These are phyloP conservation scores for Phodopus roborovskii DNA, from an alignment of 2,113 vertebrate species.

Conservation along the genomic window DNA sequence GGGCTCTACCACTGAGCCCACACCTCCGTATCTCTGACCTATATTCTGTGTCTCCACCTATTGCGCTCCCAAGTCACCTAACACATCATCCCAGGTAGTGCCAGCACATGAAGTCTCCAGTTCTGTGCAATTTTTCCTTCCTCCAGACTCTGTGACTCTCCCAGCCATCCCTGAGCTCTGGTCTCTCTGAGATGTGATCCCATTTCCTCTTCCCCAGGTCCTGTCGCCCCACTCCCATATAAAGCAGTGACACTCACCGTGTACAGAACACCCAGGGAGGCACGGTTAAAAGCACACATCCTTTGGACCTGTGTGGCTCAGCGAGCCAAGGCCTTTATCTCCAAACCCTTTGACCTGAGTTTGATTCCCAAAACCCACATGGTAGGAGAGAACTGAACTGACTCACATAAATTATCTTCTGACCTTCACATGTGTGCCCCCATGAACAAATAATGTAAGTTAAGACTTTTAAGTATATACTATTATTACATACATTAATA, in stretches of 20 bases:
- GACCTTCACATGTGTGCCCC: background rate
- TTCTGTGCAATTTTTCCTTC: background rate
- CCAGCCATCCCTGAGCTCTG: background rate
- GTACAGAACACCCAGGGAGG: background rate
- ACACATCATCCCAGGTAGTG: background rate
- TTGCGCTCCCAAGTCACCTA: background rate
- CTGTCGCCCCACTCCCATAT: background rate
- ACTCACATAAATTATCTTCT: background rate
- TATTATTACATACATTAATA: background rate
- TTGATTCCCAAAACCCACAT: background rate
- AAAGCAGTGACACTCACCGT: background rate
- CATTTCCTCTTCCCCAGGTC: background rate
- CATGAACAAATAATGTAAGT: background rate
- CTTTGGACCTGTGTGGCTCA: background rate
- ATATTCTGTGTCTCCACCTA: background rate
- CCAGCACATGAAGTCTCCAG: background rate
- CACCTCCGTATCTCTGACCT: background rate
- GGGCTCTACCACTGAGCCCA: background rate
- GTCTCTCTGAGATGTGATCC: background rate
- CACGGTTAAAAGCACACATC: background rate
- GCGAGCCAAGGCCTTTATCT: background rate
- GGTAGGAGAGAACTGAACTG: background rate
- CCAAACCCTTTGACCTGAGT: background rate
- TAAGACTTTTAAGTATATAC: background rate
- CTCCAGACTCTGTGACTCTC: background rate